Percentiles rank a stretch among this genome's conserved stretches.
phyloP scores from a whole-genome alignment of 2,888 invertebrate species.

The Heliconius cydno region DNA sequence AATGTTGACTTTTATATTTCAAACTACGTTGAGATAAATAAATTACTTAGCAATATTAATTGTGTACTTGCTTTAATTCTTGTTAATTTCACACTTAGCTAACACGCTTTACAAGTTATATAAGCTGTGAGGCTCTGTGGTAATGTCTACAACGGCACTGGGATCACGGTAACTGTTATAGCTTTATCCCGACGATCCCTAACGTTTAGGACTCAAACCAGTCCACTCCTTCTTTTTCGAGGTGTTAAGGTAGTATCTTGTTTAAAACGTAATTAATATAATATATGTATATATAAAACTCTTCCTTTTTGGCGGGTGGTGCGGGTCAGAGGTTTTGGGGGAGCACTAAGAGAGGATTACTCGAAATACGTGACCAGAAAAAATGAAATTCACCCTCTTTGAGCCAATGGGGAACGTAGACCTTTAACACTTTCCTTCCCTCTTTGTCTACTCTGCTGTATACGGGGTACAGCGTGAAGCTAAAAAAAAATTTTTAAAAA shows the following conservation, averaged over 20 bases:
- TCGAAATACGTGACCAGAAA: no score
- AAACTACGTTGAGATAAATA: no score
- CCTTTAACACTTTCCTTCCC: not conserved
- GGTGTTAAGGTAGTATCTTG: not conserved
- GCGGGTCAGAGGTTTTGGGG: no score
- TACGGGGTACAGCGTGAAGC: not conserved
- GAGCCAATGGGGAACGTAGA: not conserved
- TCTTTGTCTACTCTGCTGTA: no score
- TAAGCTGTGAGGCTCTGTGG: not conserved
- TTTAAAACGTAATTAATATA: constrained; percentile 2
- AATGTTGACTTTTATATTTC: no score
- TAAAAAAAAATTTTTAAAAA: not conserved
- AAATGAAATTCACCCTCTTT: not conserved
- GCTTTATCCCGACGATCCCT: constrained; percentile 40
- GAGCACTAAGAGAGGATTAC: no score
- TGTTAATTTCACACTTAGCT: not conserved
- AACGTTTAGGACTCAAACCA: constrained; percentile 43
- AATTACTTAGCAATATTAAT: no score
- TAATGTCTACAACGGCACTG: constrained; percentile 30
- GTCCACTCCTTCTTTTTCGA: constrained; percentile 26
- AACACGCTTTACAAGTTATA: constrained; percentile 5
- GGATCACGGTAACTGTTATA: constrained; percentile 41
- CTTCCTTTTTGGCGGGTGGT: no score
- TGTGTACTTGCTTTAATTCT: no score
- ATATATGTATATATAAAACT: no score